Evolutionary conservation across 2,888 invertebrate genomes (phyloP).

Genomic region (Cremastinae sp.): DNA sequence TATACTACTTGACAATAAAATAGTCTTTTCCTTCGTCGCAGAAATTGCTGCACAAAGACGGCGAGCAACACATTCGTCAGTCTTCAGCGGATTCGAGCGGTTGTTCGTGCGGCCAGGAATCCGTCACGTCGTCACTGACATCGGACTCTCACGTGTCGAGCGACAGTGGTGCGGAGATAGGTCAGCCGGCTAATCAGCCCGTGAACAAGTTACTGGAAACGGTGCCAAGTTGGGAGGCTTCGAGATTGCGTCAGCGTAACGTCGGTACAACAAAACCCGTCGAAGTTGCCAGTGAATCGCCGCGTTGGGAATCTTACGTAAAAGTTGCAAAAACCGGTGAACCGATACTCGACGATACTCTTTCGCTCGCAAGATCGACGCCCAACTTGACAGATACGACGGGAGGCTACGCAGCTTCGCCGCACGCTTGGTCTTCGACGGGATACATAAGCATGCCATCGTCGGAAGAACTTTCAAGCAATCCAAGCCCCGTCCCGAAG

Average conservation of each 20-base stretch:
- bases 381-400: constrained; percentile 76
- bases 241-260: constrained; percentile 76
- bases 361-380: constrained; percentile 76
- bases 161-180: constrained; percentile 77
- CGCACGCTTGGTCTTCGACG: constrained; percentile 75
- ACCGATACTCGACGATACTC: constrained; percentile 68
- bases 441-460: constrained; percentile 77
- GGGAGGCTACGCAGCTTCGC: constrained; percentile 71
- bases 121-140: constrained; percentile 82
- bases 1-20: constrained; percentile 45
- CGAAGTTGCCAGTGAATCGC: constrained; percentile 59
- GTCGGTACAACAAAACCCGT: constrained; percentile 68
- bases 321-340: constrained; percentile 74
- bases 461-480: constrained; percentile 74
- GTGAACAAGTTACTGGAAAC: constrained; percentile 74
- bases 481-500: constrained; percentile 75
- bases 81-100: constrained; percentile 82
- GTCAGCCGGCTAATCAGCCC: constrained; percentile 70
- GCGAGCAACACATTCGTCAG: constrained; percentile 77
- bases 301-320: constrained; percentile 76
- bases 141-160: constrained; percentile 81
- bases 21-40: constrained; percentile 62
- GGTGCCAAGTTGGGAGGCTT: constrained; percentile 74
- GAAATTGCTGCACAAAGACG: constrained; percentile 77
- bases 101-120: constrained; percentile 83